Evolutionary conservation across 2,113 vertebrate genomes (phyloP).

Genomic region (Pachyramphus minor): DNA sequence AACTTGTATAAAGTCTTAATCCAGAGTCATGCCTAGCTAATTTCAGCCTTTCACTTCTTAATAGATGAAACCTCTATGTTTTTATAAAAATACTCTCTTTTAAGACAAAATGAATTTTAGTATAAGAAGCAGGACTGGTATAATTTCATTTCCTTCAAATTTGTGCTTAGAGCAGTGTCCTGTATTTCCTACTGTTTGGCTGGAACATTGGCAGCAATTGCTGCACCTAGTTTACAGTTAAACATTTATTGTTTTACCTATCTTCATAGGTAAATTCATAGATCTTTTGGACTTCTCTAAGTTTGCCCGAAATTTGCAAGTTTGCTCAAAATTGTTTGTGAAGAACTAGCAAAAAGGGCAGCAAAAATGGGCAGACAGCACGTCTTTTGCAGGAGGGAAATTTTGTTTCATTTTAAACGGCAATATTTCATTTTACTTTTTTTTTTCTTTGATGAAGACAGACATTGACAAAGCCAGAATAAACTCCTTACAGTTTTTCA

Average conservation of each 20-base stretch:
- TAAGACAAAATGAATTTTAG: background rate
- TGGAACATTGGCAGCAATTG: background rate
- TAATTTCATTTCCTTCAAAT: background rate
- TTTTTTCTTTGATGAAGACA: background rate
- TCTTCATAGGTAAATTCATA: too few species aligned
- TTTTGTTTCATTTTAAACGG: background rate
- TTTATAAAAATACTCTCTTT: background rate
- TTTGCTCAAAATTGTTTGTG: background rate
- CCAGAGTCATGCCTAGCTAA: background rate
- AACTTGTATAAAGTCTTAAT: background rate
- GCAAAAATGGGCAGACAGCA: background rate
- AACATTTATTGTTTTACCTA: background rate
- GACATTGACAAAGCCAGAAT: background rate
- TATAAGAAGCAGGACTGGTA: background rate
- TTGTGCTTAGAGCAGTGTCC: background rate
- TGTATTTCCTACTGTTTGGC: background rate
- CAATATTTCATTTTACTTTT: background rate
- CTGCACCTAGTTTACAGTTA: background rate
- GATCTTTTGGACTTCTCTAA: background rate
- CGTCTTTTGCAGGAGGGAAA: background rate
- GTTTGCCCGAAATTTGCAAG: background rate
- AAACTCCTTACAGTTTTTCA: background rate
- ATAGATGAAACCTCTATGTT: background rate
- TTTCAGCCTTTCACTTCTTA: background rate
- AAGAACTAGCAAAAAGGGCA: background rate